Base-by-base conservation (phyloP, 2,113 vertebrate genomes). In the Larimichthys crocea region DNA sequence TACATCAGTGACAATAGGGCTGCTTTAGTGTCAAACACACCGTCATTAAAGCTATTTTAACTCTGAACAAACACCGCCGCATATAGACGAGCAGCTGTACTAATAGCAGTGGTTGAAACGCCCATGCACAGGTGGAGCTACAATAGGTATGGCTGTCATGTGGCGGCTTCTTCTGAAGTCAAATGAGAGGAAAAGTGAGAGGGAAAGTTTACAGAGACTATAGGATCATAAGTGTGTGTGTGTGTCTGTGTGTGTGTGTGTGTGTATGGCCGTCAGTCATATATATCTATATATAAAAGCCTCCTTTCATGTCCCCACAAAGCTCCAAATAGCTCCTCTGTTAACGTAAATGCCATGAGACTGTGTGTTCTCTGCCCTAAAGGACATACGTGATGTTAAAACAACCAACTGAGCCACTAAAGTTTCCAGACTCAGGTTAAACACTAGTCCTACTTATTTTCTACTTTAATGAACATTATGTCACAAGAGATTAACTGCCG, bases 21-120 rank as follows among this genome's bases (percentile, higher is more conserved):
- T 2, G 75, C 60, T 73, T 69, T 75, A 20, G 62, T 53, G 61
- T 79, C 83, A 77, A 79, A 72, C 57, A 48, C 61, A n/a, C 69
- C 1, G 53, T 20, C 85, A 44, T 87, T 80, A 82, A 84, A 79
- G 83, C 88, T 83, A 80, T 89, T 86, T 88, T 62, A 88, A 85
- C 82, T 57, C 76, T 48, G 72, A 86, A 70, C 85, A 93, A 93
- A 93, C 48, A 90, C 19, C 19, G 78, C 80, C 29, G 16, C 83
- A 77, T 77, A 83, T 79, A 90, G 87, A 78, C 85, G 6, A 75
- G 89, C 91, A 93, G 92, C 89, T 93, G 91, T 74, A 42, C 88
- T 83, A 85, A 91, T 80, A 91, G 83, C 59, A 0, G 50, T 0
- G 73, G 61, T 9, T 77, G 81, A 63, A 82, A 89, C 79, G 64